These are phyloP conservation scores for Pleuronectes platessa DNA, from an alignment of 2,113 vertebrate species.

Conservation along the genomic window DNA sequence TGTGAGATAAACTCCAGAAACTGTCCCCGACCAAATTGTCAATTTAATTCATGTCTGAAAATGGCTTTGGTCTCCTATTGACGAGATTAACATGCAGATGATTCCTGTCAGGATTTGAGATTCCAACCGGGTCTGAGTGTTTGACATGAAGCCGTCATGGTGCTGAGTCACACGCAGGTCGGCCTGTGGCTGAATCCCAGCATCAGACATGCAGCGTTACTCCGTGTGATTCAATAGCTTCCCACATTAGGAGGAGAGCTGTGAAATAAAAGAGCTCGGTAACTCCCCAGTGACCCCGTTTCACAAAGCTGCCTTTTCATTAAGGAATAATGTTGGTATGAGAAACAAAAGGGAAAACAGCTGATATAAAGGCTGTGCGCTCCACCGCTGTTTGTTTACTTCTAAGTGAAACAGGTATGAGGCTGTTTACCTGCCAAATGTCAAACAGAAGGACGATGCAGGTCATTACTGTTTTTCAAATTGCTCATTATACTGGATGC, in stretches of 20 bases:
- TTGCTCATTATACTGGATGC: too few relatives aligned
- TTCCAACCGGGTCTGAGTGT: neutral
- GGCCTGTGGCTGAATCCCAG: slow-evolving; percentile 16
- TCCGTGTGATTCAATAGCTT: slow-evolving; percentile 28
- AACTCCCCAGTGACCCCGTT: slow-evolving; percentile 26
- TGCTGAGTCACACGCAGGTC: slow-evolving; percentile 18
- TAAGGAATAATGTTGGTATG: neutral
- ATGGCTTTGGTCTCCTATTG: too few relatives aligned
- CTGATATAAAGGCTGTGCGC: neutral
- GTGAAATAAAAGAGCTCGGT: slow-evolving; percentile 37
- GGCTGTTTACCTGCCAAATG: neutral
- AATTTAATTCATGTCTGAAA: too few relatives aligned
- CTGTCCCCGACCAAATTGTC: too few relatives aligned
- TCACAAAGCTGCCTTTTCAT: neutral
- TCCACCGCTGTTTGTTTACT: neutral
- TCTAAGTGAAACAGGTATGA: neutral
- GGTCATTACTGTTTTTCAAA: neutral
- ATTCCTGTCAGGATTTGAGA: too few relatives aligned
- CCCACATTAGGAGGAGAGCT: slow-evolving; percentile 38
- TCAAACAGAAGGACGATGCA: neutral
- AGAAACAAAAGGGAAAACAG: neutral
- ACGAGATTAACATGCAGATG: too few relatives aligned
- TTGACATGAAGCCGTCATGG: neutral
- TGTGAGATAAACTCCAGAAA: too few relatives aligned
- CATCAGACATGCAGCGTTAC: neutral